These are phyloP conservation scores for Aphelenchoides besseyi DNA, from an alignment of 1,140 invertebrate species.

Conservation along the genomic window DNA sequence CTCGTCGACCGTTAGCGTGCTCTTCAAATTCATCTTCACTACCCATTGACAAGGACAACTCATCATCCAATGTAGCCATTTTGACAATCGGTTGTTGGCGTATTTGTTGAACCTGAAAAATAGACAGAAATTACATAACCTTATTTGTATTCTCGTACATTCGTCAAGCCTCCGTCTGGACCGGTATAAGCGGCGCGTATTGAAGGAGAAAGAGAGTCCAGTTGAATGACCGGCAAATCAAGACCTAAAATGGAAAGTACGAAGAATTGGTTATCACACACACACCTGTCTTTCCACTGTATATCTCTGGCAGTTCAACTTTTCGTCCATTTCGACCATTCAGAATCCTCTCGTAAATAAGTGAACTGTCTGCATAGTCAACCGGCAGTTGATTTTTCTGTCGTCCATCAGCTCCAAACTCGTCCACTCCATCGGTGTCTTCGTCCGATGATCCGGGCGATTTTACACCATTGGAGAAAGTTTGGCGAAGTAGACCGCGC, in stretches of 20 bases:
- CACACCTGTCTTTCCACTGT: slow-evolving; percentile 52
- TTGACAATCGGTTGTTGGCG: slow-evolving; percentile 48
- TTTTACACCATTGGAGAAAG: slow-evolving; percentile 36
- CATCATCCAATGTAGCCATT: slow-evolving; percentile 62
- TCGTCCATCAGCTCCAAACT: slow-evolving; percentile 11
- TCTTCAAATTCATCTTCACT: slow-evolving; percentile 45
- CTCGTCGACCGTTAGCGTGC: slow-evolving; percentile 22
- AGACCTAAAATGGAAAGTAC: slow-evolving; percentile 26
- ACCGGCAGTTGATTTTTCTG: slow-evolving; percentile 18
- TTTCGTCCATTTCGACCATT: slow-evolving; percentile 47
- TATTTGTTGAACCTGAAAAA: slow-evolving; percentile 51
- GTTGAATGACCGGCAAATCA: slow-evolving; percentile 58
- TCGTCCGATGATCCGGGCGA: not conserved
- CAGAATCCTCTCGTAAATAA: slow-evolving; percentile 46
- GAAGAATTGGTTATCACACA: not conserved
- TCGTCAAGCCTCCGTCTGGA: slow-evolving; percentile 74
- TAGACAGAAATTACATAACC: not conserved
- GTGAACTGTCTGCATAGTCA: slow-evolving; percentile 23
- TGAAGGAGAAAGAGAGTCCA: slow-evolving; percentile 55
- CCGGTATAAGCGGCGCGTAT: slow-evolving; percentile 73
- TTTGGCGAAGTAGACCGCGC: slow-evolving; percentile 45
- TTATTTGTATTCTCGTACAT: slow-evolving; percentile 64
- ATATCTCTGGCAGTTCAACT: slow-evolving; percentile 51
- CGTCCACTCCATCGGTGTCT: slow-evolving; percentile 20
- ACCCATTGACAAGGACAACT: slow-evolving; percentile 53